Percentiles rank a stretch among this genome's conserved stretches.
These are phyloP conservation scores for Australoheros facetus DNA, from an alignment of 2,797 vertebrate species.

Conservation along the genomic window DNA sequence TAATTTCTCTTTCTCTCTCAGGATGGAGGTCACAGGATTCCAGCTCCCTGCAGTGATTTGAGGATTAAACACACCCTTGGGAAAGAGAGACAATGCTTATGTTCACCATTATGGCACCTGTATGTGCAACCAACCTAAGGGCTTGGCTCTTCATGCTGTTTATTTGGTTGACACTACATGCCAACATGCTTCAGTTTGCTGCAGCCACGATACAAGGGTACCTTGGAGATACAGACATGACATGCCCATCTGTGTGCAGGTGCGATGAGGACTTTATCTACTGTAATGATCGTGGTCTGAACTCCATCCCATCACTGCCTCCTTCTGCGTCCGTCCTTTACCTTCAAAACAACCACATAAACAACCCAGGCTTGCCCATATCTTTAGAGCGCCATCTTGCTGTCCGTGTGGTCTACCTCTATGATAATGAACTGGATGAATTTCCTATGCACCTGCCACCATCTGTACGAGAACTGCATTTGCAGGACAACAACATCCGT, in stretches of 20 bases:
- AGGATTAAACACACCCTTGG: conserved; percentile 51
- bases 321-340: conserved; percentile 90
- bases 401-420: conserved; percentile 93
- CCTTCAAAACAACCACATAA: conserved; percentile 96
- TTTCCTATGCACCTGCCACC: conserved; percentile 90
- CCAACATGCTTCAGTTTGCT: conserved; percentile 80
- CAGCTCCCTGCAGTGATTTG: conserved; percentile 51
- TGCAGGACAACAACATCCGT: conserved; percentile 96
- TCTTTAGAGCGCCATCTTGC: conserved; percentile 84
- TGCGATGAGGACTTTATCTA: conserved; percentile 94
- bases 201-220: conserved; percentile 75
- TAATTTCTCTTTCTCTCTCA: conserved; percentile 61
- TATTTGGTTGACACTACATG: conserved; percentile 83
- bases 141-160: conserved; percentile 85
- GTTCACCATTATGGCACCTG: conserved; percentile 75
- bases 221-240: conserved; percentile 76
- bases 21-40: conserved; percentile 73
- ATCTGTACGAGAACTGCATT: conserved; percentile 90
- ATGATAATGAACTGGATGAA: conserved; percentile 92
- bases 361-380: conserved; percentile 89
- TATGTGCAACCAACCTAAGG: conserved; percentile 76
- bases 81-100: conserved; percentile 46
- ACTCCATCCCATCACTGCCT: conserved; percentile 89
- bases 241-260: conserved; percentile 91
- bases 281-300: conserved; percentile 94